phyloP scores from a whole-genome alignment of 2,113 vertebrate species.

The Chrysochloris asiatica region DNA sequence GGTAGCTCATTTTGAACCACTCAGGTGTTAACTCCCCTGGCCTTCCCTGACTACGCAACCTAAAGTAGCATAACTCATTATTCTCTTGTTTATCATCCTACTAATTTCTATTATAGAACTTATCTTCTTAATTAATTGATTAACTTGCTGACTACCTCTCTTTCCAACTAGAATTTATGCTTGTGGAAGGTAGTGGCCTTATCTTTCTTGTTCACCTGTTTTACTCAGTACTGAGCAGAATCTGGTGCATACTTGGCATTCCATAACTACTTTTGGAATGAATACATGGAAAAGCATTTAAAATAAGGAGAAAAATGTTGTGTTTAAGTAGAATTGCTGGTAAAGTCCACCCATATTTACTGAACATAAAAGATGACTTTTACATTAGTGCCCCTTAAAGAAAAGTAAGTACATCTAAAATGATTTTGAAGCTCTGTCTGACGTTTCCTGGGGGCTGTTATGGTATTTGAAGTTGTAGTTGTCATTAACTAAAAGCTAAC shows the following conservation, averaged over 20 bases:
- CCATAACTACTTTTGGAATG: too few relatives aligned
- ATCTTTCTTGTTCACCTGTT: not conserved
- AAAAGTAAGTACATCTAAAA: slow-evolving; percentile 43
- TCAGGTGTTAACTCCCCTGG: too few relatives aligned
- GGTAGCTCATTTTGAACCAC: not conserved
- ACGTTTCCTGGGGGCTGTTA: not conserved
- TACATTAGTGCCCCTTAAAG: not conserved
- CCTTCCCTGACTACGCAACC: not conserved
- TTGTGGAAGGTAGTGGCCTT: not conserved
- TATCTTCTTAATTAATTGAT: not conserved
- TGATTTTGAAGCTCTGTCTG: not conserved
- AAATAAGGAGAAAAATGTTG: too few relatives aligned
- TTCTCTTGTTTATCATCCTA: not conserved
- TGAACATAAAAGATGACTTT: slow-evolving; percentile 39
- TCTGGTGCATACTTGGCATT: not conserved
- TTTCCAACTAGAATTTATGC: slow-evolving; percentile 23
- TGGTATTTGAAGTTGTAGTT: not conserved
- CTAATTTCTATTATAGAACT: not conserved
- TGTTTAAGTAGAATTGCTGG: not conserved
- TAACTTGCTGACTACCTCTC: not conserved
- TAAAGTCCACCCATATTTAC: not conserved
- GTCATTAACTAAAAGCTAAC: not conserved
- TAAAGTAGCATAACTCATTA: not conserved
- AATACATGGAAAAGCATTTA: too few relatives aligned
- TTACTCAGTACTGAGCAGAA: not conserved